These are phyloP conservation scores for Microctonus hyperodae DNA, from an alignment of 2,888 invertebrate genomes.

Conservation along the genomic window DNA sequence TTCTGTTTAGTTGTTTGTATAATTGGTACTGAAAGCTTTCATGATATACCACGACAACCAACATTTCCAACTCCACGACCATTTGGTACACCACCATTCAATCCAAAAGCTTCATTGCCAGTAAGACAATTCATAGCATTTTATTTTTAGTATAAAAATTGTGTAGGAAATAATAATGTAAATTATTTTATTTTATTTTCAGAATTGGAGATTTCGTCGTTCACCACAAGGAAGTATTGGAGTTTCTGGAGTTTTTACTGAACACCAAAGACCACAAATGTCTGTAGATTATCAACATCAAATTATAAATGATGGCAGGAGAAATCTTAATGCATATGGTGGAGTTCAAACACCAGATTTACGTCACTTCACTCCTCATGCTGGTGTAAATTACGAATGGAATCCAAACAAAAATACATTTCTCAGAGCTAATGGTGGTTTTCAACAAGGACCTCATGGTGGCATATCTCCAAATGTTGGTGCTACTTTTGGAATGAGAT, in stretches of 20 bases:
- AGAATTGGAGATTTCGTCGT: constrained; percentile 28
- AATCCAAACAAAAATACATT: constrained; percentile 38
- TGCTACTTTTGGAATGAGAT: constrained; percentile 35
- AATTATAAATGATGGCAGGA: constrained; percentile 33
- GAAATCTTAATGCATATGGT: constrained; percentile 37
- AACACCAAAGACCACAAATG: constrained; percentile 27
- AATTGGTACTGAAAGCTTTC: not conserved
- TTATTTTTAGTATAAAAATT: no score
- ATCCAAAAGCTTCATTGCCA: not conserved
- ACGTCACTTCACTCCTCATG: constrained; percentile 36
- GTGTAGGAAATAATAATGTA: no score
- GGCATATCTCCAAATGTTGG: constrained; percentile 33
- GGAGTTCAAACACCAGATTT: constrained; percentile 37
- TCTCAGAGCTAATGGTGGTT: constrained; percentile 39
- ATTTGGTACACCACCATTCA: not conserved
- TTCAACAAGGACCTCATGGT: constrained; percentile 34
- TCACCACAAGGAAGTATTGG: constrained; percentile 36
- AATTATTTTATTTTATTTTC: not conserved
- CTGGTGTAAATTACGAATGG: constrained; percentile 39
- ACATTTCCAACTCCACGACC: not conserved
- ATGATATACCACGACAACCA: not conserved
- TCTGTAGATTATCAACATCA: constrained; percentile 37
- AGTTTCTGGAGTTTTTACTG: not conserved
- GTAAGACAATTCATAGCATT: no score
- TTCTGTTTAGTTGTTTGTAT: not conserved